A percentile compares a stretch with the other conserved stretches of the same genome.
phyloP scores from a whole-genome alignment of 2,797 vertebrate species.

The Micrastur ruficollis region DNA sequence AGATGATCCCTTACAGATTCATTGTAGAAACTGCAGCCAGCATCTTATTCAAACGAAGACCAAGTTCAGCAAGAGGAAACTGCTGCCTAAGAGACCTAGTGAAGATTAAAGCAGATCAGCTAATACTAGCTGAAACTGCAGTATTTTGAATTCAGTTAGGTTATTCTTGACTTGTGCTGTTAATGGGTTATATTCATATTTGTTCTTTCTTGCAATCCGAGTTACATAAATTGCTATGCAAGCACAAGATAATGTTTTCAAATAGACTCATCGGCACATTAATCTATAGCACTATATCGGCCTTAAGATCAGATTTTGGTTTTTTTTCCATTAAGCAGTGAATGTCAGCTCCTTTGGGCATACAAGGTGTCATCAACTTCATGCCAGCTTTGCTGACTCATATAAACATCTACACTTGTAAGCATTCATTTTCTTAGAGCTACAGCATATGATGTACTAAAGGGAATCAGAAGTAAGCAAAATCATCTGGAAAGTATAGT shows the following conservation, averaged over 20 bases:
- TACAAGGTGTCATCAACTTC: slow-evolving; percentile 58
- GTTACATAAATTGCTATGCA: slow-evolving; percentile 54
- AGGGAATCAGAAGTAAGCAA: slow-evolving; percentile 59
- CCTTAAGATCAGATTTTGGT: slow-evolving; percentile 12
- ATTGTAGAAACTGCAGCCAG: background rate
- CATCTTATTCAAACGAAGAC: background rate
- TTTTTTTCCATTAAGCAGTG: slow-evolving; percentile 34
- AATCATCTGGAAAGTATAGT: slow-evolving; percentile 53
- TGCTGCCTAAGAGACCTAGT: background rate
- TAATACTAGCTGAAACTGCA: slow-evolving; percentile 16
- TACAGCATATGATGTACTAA: slow-evolving; percentile 51
- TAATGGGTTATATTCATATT: slow-evolving; percentile 8
- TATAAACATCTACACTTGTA: slow-evolving; percentile 53
- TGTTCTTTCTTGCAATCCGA: slow-evolving; percentile 35
- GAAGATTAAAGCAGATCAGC: slow-evolving; percentile 32
- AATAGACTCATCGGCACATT: slow-evolving; percentile 25
- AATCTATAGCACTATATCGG: slow-evolving; percentile 31
- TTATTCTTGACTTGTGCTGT: slow-evolving; percentile 25
- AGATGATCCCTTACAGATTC: background rate
- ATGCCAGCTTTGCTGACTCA: slow-evolving; percentile 63
- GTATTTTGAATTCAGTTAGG: background rate
- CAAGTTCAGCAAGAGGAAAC: background rate
- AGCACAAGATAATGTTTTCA: slow-evolving; percentile 57
- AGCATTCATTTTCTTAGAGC: slow-evolving; percentile 59
- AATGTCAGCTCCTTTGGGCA: slow-evolving; percentile 51